A percentile compares a stretch with the other conserved stretches of the same genome.
Conservation (phyloP, 2,797 vertebrate species). For the Semotilus atromaculatus region DNA sequence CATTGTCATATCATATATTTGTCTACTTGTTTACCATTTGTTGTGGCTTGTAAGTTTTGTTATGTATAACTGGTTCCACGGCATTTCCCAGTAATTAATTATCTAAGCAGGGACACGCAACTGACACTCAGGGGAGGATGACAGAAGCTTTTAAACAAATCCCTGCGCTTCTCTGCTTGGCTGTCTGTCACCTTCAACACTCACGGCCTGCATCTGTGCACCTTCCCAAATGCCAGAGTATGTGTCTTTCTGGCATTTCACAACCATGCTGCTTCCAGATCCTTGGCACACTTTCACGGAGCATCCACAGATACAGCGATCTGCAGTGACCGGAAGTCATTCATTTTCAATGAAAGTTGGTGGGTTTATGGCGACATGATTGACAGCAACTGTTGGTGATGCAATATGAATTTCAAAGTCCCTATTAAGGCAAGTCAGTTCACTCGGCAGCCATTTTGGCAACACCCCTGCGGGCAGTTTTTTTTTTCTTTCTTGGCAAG, state of each 20-base stretch:
- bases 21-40: not conserved
- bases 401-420: conserved; percentile 23
- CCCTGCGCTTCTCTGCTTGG: conserved; percentile 33
- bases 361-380: conserved; percentile 19
- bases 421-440: conserved; percentile 16
- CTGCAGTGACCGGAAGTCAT: conserved; percentile 33
- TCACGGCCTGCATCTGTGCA: conserved; percentile 44
- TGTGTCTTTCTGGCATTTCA: conserved; percentile 49
- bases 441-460: conserved; percentile 8
- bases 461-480: not conserved
- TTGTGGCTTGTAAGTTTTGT: conserved; percentile 1
- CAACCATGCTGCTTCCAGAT: conserved; percentile 40
- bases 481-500: not conserved
- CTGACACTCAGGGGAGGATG: conserved; percentile 41
- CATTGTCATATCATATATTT: not conserved
- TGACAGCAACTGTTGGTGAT: conserved; percentile 30
- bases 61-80: conserved; percentile 13
- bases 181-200: conserved; percentile 41
- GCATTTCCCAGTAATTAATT: conserved; percentile 44
- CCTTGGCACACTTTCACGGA: conserved; percentile 24
- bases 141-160: conserved; percentile 48
- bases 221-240: conserved; percentile 41
- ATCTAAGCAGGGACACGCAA: conserved; percentile 17
- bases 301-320: conserved; percentile 33
- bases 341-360: conserved; percentile 31